Base-by-base conservation (phyloP, 2,888 invertebrate genomes). In the Phortica magna region DNA sequence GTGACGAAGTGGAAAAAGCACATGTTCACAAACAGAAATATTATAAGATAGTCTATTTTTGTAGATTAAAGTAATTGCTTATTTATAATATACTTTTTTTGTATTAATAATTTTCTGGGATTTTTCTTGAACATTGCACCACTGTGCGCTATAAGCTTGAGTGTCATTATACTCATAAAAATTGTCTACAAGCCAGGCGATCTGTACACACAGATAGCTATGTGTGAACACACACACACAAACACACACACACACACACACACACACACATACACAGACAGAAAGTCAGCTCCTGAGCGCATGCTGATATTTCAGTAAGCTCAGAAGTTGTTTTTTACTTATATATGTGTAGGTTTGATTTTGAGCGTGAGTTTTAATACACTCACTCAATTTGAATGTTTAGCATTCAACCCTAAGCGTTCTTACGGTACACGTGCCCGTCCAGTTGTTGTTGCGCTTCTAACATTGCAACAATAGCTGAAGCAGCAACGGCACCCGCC, bases 401-500 rank as follows among this genome's bases (percentile, higher is more conserved):
- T 78, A 80, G 84, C 86, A 85, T 87, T 87, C 90, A 90, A 89
- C 91, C 91, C 87, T 85, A 90, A 90, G 87, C 88, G 87, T 88
- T 84, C 87, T 88, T 84, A 90, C 87, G 88, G 88, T 88, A 84
- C 90, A 88, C 90, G 90, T 90, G 90, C 87, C 85, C 6, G 7
- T 67, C 5, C 67, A 61, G 9, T 78, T 39, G 12, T 70, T 43
- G 10, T 9, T 48, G 2, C 7, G 48, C 9, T 48, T 48, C 48
- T 48, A 9, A 61, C 22, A 61, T 61, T 19, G 55, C 3, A 55
- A 55, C 55, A 55, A 55, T 22, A 22, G 61, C 19, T 17, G 61
- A 10, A 61, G 81, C 83, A 84, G 84, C 83, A 76, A 71, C 42
- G 31, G 19, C 31, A 9, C 74, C 73, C 76, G 77, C 48, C 39